phyloP scores from a whole-genome alignment of 2,113 vertebrate species.

The Sardina pilchardus region DNA sequence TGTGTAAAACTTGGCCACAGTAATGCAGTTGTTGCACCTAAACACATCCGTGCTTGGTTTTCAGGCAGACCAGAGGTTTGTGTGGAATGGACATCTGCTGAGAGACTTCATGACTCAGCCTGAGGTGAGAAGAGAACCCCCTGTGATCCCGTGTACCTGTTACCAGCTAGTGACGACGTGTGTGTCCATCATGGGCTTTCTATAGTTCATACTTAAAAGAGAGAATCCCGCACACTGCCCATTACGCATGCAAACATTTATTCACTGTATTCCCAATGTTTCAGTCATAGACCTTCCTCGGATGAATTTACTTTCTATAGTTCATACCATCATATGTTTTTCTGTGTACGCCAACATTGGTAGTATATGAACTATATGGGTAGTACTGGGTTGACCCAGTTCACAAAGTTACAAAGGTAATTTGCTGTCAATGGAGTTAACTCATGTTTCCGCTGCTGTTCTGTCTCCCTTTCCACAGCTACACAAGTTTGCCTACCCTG shows the following conservation, averaged over 20 bases:
- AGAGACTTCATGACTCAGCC: slow-evolving; percentile 90
- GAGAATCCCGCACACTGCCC: no score
- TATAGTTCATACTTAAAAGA: no score
- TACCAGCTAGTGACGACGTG: neutral
- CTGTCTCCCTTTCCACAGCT: slow-evolving; percentile 69
- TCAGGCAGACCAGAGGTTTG: slow-evolving; percentile 93
- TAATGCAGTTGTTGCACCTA: neutral
- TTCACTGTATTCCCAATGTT: no score
- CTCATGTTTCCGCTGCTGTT: neutral
- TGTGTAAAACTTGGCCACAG: neutral
- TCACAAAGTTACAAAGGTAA: neutral
- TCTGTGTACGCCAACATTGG: no score
- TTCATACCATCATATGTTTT: no score
- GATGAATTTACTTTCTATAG: no score
- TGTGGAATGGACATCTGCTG: slow-evolving; percentile 92
- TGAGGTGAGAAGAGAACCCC: slow-evolving; percentile 75
- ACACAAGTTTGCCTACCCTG: slow-evolving; percentile 88
- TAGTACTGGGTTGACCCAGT: no score
- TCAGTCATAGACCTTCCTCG: no score
- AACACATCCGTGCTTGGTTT: slow-evolving; percentile 42
- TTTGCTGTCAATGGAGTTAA: neutral
- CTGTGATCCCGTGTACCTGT: neutral
- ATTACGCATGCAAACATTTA: no score
- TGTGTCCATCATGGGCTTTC: neutral
- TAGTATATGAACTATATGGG: neutral